phyloP scores from a whole-genome alignment of 2,113 vertebrate genomes.

The Sisor rabdophorus region DNA sequence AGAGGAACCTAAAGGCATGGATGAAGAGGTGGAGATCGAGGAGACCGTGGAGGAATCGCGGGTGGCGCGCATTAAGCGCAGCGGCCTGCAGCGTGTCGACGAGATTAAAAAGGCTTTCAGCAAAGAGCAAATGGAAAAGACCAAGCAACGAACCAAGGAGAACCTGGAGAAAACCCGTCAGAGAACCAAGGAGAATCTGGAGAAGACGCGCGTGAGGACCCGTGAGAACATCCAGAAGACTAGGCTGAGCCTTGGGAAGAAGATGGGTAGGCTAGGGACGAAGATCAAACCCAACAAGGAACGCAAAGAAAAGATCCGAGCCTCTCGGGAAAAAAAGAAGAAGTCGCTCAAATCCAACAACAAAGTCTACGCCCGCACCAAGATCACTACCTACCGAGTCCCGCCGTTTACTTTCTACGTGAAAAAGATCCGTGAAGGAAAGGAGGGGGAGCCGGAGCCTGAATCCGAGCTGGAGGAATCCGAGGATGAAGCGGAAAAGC shows the following conservation, averaged over 20 bases:
- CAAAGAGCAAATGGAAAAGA: conserved; percentile 91
- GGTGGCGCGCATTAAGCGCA: conserved; percentile 85
- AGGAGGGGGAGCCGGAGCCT: conserved; percentile 77
- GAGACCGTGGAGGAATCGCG: conserved; percentile 92
- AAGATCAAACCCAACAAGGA: conserved; percentile 87
- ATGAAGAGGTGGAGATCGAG: conserved; percentile 91
- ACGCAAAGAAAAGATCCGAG: conserved; percentile 86
- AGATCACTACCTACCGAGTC: conserved; percentile 90
- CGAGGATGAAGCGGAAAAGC: conserved; percentile 76
- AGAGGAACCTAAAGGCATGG: conserved; percentile 73
- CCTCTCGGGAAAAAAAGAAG: conserved; percentile 86
- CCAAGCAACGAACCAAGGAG: conserved; percentile 85
- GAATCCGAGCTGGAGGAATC: conserved; percentile 72
- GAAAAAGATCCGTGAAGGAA: conserved; percentile 92
- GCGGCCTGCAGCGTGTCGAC: conserved; percentile 85
- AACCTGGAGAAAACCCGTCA: conserved; percentile 93
- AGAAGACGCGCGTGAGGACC: conserved; percentile 87
- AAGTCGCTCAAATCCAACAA: conserved; percentile 93
- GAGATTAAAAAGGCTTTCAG: conserved; percentile 96
- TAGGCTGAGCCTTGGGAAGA: conserved; percentile 86
- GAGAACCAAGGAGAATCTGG: conserved; percentile 90
- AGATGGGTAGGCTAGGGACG: conserved; percentile 89
- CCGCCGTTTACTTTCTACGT: conserved; percentile 97
- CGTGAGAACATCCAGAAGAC: conserved; percentile 95
- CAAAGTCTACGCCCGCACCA: conserved; percentile 81